phyloP scores from a whole-genome alignment of 2,113 vertebrate genomes.

The Arenaria interpres region DNA sequence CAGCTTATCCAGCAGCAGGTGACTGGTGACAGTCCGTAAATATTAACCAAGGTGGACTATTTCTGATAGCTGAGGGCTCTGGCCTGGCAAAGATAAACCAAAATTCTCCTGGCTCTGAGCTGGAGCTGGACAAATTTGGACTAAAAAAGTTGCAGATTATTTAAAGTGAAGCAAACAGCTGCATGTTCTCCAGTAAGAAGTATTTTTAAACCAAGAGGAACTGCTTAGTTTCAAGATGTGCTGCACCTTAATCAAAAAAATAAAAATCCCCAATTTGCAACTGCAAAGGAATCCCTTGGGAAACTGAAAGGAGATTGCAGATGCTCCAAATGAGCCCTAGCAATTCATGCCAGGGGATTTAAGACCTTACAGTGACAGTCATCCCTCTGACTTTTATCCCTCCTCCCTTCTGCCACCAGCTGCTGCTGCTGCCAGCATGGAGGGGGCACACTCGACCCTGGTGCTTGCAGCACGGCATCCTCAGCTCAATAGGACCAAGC shows the following conservation, averaged over 20 bases:
- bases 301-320: background rate
- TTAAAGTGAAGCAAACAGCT: background rate
- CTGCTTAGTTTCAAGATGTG: background rate
- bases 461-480: background rate
- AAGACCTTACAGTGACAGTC: background rate
- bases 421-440: background rate
- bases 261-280: background rate
- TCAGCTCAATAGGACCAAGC: background rate
- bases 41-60: background rate
- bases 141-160: background rate
- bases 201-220: constrained; percentile 14
- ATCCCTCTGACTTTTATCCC: background rate
- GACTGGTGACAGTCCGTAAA: background rate
- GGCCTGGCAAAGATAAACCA: background rate
- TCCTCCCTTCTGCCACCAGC: background rate
- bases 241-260: background rate
- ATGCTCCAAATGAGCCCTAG: background rate
- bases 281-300: background rate
- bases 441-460: rapidly evolving
- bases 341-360: background rate
- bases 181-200: background rate
- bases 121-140: background rate
- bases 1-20: background rate
- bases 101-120: background rate
- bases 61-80: background rate